Percentiles rank a stretch among this genome's conserved stretches.
Conservation (phyloP, 1,140 invertebrate genomes). For the Olivierus martensii region DNA sequence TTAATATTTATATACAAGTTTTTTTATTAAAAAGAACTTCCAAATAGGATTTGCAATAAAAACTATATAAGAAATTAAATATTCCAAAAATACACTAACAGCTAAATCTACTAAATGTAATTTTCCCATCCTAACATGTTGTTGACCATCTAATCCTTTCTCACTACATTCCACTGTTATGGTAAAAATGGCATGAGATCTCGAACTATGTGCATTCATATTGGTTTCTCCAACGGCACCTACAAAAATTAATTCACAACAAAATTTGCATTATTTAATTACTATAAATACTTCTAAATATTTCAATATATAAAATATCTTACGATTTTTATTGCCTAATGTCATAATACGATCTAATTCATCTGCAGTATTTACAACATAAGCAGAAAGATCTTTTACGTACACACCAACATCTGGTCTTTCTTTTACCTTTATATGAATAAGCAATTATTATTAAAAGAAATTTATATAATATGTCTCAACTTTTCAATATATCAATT, state of each 20-base stretch:
- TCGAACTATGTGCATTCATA: constrained; percentile 72
- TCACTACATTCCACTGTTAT: constrained; percentile 70
- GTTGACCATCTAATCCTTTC: constrained; percentile 41
- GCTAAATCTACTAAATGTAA: constrained; percentile 73
- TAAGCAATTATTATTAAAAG: too few relatives aligned
- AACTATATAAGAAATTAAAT: background rate
- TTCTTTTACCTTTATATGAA: constrained; percentile 46
- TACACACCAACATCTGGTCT: constrained; percentile 65
- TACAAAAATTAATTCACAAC: constrained; percentile 19
- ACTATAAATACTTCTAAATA: too few relatives aligned
- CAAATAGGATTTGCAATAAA: background rate
- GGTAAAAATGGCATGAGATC: constrained; percentile 79
- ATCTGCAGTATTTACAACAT: constrained; percentile 64
- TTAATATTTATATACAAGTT: too few relatives aligned
- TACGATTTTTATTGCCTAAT: constrained; percentile 65
- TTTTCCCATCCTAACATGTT: constrained; percentile 56
- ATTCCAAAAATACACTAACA: constrained; percentile 34
- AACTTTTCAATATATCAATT: too few relatives aligned
- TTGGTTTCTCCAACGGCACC: constrained; percentile 59
- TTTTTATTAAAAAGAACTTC: too few relatives aligned
- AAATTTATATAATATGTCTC: too few relatives aligned
- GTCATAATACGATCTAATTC: constrained; percentile 67
- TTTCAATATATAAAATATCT: too few relatives aligned
- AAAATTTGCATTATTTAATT: too few relatives aligned
- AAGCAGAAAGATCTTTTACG: constrained; percentile 60